Base-by-base conservation (phyloP, 2,888 invertebrate genomes). In the Cacoxenus indagator region DNA sequence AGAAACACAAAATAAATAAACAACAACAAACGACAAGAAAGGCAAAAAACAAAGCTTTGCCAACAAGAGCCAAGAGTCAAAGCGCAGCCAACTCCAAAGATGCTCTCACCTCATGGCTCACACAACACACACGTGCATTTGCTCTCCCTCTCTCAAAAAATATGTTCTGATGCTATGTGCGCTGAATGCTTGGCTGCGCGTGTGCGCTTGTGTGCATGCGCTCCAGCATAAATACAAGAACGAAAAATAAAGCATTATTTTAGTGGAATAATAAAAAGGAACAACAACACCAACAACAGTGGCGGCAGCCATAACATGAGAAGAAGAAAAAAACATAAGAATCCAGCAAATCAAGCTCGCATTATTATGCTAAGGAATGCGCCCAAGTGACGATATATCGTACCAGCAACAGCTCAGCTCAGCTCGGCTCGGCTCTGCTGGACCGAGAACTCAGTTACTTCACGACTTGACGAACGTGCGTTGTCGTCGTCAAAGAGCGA, bases 301-400 rank as follows among this genome's bases (percentile, higher is more conserved):
- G n/a, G n/a, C n/a, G n/a, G n/a, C n/a, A 64, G 70, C 46, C 67
- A 69, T 51, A 17, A 51, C 14, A 51, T 51, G 51, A 55, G 22
- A 65, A 8, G 54, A 31, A 31, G 17, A 11, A 8, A 59, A 11
- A 81, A 82, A 43, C 51, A 71, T 69, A 73, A 84, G 82, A 83
- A 85, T 84, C 81, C 84, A 85, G 84, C 85, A 85, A 86, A 85
- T 84, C 85, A 85, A 86, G 86, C 85, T 83, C 83, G 84, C 80
- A 85, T 85, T n/a, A n/a, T n/a, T 84, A 83, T 84, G 83, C 81
- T 81, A 73, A 82, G 86, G 85, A 85, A 85, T 85, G 85, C 83
- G 83, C 86, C 86, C 85, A 84, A 84, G 84, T 84, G 84, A 84
- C 85, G 84, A 84, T 84, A 84, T 84, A 82, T 83, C 81, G 84